Evolutionary conservation across 2,888 invertebrate genomes (phyloP).

Genomic region (Limnephilus rhombicus): DNA sequence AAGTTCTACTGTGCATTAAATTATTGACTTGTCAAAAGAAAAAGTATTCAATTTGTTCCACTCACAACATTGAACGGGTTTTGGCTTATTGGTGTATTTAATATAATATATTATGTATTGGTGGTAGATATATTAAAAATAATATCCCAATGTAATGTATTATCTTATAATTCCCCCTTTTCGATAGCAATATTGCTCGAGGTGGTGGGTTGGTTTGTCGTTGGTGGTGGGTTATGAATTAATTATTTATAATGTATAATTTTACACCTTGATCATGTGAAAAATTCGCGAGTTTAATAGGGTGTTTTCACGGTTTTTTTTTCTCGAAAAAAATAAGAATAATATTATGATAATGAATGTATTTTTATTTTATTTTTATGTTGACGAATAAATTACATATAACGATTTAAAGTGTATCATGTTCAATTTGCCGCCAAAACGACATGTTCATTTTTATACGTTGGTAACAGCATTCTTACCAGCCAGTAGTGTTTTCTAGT

Average conservation of each 20-base stretch:
- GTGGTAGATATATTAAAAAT: neutral
- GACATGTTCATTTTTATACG: too few relatives aligned
- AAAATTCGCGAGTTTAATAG: neutral
- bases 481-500: too few relatives aligned
- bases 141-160: neutral
- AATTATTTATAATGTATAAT: neutral
- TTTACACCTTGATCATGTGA: neutral
- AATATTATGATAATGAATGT: too few relatives aligned
- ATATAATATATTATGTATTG: neutral
- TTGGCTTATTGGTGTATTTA: neutral
- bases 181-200: neutral
- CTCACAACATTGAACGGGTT: neutral
- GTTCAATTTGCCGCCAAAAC: too few relatives aligned
- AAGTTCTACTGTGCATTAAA: neutral
- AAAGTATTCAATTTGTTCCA: neutral
- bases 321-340: too few relatives aligned
- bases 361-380: neutral
- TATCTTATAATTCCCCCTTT: neutral
- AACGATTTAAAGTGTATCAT: too few relatives aligned
- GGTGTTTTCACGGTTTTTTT: too few relatives aligned
- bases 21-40: neutral
- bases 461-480: too few relatives aligned
- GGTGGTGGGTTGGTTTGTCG: neutral
- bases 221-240: neutral
- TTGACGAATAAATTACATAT: too few relatives aligned